These are phyloP conservation scores for Dicycla oo DNA, from an alignment of 2,888 invertebrate species.

Conservation along the genomic window DNA sequence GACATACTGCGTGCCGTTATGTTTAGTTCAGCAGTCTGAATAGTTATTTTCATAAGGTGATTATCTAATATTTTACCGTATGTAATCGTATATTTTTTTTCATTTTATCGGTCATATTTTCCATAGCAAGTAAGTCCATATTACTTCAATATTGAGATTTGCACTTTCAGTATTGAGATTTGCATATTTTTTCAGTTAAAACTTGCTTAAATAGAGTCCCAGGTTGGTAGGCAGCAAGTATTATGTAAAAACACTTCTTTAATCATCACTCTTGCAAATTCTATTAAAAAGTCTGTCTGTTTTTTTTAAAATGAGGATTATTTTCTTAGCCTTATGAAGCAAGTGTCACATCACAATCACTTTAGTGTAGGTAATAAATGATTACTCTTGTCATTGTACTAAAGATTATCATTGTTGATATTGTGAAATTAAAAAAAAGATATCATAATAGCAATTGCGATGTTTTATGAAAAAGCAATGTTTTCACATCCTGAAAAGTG, in stretches of 20 bases:
- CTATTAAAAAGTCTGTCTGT: not conserved
- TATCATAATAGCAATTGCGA: too few relatives aligned
- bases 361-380: not conserved
- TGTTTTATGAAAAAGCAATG: not conserved
- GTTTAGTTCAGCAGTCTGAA: not conserved
- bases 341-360: not conserved
- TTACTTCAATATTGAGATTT: not conserved
- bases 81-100: not conserved
- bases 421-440: not conserved
- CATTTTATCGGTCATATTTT: not conserved
- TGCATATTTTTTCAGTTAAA: not conserved
- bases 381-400: not conserved
- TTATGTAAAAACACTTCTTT: conserved; percentile 1
- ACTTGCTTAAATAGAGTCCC: not conserved
- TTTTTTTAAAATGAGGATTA: not conserved
- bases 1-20: conserved; percentile 16
- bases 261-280: not conserved
- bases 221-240: not conserved
- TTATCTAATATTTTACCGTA: conserved; percentile 41
- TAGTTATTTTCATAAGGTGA: conserved; percentile 31
- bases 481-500: not conserved
- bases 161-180: not conserved
- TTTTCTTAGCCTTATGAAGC: not conserved
- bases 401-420: not conserved
- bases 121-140: not conserved